Conservation (phyloP, 2,797 vertebrate genomes). For the Harpagifer antarcticus region DNA sequence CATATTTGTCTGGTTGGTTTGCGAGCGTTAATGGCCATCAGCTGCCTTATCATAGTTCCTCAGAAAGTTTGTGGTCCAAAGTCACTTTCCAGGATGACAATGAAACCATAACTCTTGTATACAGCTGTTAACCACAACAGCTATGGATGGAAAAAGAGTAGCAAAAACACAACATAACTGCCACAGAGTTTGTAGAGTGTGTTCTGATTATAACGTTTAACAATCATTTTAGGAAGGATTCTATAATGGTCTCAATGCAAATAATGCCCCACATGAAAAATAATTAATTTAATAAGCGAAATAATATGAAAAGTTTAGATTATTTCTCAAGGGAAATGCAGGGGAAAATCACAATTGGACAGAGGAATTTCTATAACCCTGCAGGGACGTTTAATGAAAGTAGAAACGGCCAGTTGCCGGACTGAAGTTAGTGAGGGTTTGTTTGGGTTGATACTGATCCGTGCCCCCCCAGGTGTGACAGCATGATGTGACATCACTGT, state of each 20-base stretch:
- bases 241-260: not conserved
- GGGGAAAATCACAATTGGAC: not conserved
- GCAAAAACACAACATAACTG: slow-evolving; percentile 23
- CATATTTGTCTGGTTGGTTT: slow-evolving; percentile 21
- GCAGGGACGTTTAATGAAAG: slow-evolving; percentile 11
- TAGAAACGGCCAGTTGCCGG: slow-evolving; percentile 11
- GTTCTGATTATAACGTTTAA: slow-evolving; percentile 8
- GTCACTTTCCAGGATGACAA: slow-evolving; percentile 33
- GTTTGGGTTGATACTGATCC: slow-evolving; percentile 72
- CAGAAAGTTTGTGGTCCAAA: slow-evolving; percentile 62
- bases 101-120: not conserved
- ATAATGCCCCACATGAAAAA: not conserved
- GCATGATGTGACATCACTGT: slow-evolving; percentile 73
- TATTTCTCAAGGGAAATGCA: slow-evolving; percentile 7
- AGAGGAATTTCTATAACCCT: slow-evolving; percentile 36
- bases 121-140: slow-evolving; percentile 13
- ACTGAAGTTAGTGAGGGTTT: slow-evolving; percentile 58
- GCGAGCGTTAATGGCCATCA: slow-evolving; percentile 46
- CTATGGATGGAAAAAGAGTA: slow-evolving; percentile 43
- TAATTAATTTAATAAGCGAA: slow-evolving; percentile 2
- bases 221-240: not conserved
- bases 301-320: not conserved
- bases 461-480: slow-evolving; percentile 60
- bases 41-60: slow-evolving; percentile 65
- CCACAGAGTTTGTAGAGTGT: slow-evolving; percentile 11